A percentile compares a stretch with the other conserved stretches of the same genome.
These are phyloP conservation scores for Melanophora roralis DNA, from an alignment of 2,888 invertebrate species.

Conservation along the genomic window DNA sequence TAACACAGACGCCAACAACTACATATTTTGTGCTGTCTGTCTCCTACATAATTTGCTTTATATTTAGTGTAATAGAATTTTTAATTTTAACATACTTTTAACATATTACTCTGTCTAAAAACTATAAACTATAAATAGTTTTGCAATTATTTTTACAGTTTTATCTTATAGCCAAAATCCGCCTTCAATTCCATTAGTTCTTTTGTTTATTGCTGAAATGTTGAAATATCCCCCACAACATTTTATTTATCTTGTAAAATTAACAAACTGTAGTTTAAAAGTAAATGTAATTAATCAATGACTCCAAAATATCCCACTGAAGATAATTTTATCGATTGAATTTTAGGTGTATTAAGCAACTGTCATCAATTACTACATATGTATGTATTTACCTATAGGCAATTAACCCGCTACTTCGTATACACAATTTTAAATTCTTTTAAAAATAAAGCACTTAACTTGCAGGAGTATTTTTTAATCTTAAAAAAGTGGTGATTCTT, in stretches of 20 bases:
- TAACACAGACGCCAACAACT: neutral
- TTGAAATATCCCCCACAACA: neutral
- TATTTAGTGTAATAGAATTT: neutral
- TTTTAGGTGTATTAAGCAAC: conserved; percentile 32
- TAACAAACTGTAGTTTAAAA: neutral
- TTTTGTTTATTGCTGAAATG: neutral
- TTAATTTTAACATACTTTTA: neutral
- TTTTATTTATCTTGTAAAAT: neutral
- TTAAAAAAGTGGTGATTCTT: too few species aligned
- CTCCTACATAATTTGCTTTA: neutral
- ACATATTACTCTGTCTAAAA: too few species aligned
- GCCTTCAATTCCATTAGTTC: too few species aligned
- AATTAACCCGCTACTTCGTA: too few species aligned
- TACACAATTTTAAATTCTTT: too few species aligned
- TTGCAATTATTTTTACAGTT: neutral
- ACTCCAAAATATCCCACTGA: neutral
- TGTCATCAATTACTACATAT: too few species aligned
- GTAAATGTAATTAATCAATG: conserved; percentile 45
- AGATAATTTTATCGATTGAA: conserved; percentile 23
- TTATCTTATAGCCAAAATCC: neutral
- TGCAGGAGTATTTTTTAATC: too few species aligned
- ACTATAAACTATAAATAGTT: neutral
- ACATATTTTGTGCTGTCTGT: too few species aligned
- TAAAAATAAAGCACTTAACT: too few species aligned
- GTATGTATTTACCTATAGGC: too few species aligned